Base-by-base conservation (phyloP, 2,797 vertebrate species). In the Sebastes jordani region DNA sequence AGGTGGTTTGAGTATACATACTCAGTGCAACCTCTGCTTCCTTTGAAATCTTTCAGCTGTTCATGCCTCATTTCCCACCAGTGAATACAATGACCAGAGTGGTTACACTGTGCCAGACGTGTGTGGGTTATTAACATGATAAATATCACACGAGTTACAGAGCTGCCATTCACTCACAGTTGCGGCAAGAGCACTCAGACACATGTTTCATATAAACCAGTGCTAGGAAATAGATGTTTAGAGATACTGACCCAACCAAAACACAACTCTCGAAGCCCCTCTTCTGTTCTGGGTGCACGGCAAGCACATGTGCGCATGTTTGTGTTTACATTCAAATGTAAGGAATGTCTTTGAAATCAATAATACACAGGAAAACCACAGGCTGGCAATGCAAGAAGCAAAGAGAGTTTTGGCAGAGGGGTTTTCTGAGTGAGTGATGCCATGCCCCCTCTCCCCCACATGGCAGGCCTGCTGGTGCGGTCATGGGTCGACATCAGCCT, bases 401-500 rank as follows among this genome's bases (percentile, higher is more conserved):
- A 55, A 36, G 25, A 49, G 49, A 52, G 23, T 36, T 74, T 68
- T 49, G 59, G 61, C 16, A 22, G 49, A 27, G 72, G 70, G 76
- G 66, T 54, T 75, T 42, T 83, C 73, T 11, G 78, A 78, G 38
- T 71, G 86, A 86, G 60, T 52, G 71, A 79, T 86, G 76, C 82
- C 75, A 67, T 80, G 74, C 61, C 58, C 25, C n/a, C 54, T 77
- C 71, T 68, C 78, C 86, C 68, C 78, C 82, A 86, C 87, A 88
- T 75, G 71, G 85, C 79, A 76, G 74, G 82, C 81, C 74, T 83
- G 81, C 89, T 91, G 86, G 84, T 93, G 91, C 67, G 89, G 90
- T 93, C 88, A 68, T 81, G 69, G 78, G 84, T 88, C 89, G 71
- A 89, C 89, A 93, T 93, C 86, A 85, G 73, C 75, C 86, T 95